phyloP scores from a whole-genome alignment of 2,113 vertebrate species.

The Pseudonaja textilis region DNA sequence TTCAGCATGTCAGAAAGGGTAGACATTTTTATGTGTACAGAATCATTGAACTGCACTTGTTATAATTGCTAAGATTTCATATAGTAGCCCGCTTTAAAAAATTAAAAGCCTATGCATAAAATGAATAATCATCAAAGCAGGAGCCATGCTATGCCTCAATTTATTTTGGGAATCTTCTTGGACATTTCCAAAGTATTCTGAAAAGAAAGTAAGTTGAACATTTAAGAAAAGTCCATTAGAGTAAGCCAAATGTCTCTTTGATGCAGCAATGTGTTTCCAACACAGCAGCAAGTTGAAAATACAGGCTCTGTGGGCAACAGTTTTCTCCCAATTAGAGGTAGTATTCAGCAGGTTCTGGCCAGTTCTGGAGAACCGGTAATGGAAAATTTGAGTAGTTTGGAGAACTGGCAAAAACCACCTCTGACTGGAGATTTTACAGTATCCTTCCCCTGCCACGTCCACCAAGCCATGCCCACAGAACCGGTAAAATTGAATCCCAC shows the following conservation, averaged over 20 bases:
- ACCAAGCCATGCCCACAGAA: too few relatives aligned
- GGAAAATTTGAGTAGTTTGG: too few relatives aligned
- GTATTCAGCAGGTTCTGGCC: too few relatives aligned
- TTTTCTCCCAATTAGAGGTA: not conserved
- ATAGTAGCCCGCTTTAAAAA: not conserved
- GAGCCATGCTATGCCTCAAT: not conserved
- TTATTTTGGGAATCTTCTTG: not conserved
- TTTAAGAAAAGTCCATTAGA: not conserved
- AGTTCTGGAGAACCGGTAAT: too few relatives aligned
- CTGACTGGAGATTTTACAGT: too few relatives aligned
- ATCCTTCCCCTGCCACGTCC: too few relatives aligned
- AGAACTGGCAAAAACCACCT: too few relatives aligned
- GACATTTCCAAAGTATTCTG: not conserved
- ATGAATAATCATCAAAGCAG: not conserved
- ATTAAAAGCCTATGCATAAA: not conserved
- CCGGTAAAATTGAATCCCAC: too few relatives aligned
- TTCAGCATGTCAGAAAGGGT: conserved; percentile 21
- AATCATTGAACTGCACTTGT: not conserved
- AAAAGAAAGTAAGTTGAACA: not conserved
- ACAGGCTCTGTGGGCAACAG: too few relatives aligned
- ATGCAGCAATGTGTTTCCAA: not conserved
- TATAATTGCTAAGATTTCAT: not conserved
- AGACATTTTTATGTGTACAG: not conserved
- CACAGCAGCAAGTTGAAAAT: not conserved
- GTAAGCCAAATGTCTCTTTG: not conserved